Percentiles rank a stretch among this genome's conserved stretches.
Evolutionary conservation across 1,140 invertebrate genomes (phyloP).

Genomic region (Lepidurus couesii): DNA sequence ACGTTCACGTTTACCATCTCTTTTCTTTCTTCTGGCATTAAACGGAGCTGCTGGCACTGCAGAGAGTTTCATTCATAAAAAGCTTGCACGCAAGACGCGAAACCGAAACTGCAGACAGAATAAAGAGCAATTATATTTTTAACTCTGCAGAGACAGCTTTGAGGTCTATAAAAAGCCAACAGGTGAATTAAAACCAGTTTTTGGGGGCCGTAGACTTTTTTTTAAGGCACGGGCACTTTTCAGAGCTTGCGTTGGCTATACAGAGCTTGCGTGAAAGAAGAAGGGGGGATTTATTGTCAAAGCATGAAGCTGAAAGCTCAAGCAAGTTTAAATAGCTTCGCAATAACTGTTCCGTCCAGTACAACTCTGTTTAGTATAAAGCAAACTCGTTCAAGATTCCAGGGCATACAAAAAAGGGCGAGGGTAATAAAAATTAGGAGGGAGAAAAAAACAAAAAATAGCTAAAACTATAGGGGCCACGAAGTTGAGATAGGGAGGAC

Average conservation of each 20-base stretch:
- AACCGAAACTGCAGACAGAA: not conserved
- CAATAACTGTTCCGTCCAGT: not conserved
- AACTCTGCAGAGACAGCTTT: not conserved
- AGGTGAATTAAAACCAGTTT: constrained; percentile 14
- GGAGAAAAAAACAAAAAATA: not conserved
- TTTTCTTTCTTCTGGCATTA: not conserved
- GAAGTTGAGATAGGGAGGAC: not conserved
- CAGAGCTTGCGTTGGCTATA: not conserved
- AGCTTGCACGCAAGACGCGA: constrained; percentile 4
- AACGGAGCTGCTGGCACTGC: not conserved
- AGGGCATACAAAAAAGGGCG: not conserved
- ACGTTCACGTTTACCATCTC: too few species aligned
- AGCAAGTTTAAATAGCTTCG: not conserved
- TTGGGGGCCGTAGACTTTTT: not conserved
- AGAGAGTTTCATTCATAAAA: constrained; percentile 7
- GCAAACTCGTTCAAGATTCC: not conserved
- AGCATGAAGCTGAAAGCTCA: not conserved
- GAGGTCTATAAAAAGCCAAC: not conserved
- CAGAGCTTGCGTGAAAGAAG: not conserved
- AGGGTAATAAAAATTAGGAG: not conserved
- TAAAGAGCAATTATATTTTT: not conserved
- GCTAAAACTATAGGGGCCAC: not conserved
- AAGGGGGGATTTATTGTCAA: constrained; percentile 1
- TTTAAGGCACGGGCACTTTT: not conserved
- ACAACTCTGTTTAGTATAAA: not conserved